Base-by-base conservation (phyloP, 2,797 vertebrate genomes). In the Syngnathus rostellatus region DNA sequence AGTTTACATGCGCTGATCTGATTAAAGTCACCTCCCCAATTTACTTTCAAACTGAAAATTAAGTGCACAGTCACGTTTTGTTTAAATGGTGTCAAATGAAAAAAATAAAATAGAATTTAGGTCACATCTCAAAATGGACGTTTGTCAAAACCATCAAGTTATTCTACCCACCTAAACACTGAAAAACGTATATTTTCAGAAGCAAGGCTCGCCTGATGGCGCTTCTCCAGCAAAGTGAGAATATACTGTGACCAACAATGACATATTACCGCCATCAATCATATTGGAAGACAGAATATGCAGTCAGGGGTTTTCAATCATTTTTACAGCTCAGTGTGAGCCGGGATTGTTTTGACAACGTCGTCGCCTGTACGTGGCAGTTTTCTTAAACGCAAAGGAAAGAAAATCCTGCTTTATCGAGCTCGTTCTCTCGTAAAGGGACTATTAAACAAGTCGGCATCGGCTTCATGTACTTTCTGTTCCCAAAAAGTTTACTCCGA, bases 181-280 rank as follows among this genome's bases (percentile, higher is more conserved):
- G 25, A 38, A 57, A 57, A 57, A 17, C 14, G 14, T 5, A 37
- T 37, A 31, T 31, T 57, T 57, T 57, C 12, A 6, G 14, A 16
- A 31, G 54, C 54, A 17, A 37, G 54, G 25, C 25, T 57, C 6
- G 25, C 16, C 37, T 57, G 55, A 57, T 38, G 2, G 25, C 31
- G 55, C 55, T 57, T 37, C 55, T 37, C 25, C 25, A 57, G 55
- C 25, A 3, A 57, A 57, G 54, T 7, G 25, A 37, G 38, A 38
- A 17, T 57, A 37, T 57, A 57, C 55, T 37, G 31, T 16, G 25
- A 37, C 21, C 43, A 70, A 64, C 55, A 57, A 37, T 57, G 55
- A 57, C 55, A 37, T 57, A 57, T 57, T 57, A 37, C 25, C 37
- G 14, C 9, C 55, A 57, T 57, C 55, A 37, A 25, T 57, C 55